Base-by-base conservation (phyloP, 1,140 invertebrate genomes). In the Saccostrea echinata region DNA sequence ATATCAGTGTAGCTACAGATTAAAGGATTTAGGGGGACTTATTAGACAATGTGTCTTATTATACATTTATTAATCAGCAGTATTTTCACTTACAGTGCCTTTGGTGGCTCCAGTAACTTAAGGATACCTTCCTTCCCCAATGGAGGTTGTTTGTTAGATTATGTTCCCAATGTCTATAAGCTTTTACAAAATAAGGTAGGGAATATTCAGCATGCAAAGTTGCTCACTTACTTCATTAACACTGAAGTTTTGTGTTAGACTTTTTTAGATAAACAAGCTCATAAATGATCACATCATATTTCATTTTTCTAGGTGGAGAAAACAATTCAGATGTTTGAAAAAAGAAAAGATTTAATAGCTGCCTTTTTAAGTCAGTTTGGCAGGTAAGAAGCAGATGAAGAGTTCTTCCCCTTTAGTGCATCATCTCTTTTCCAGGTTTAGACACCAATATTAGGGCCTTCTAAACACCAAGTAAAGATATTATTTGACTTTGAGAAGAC, bases 281-380 rank as follows among this genome's bases (percentile, higher is more conserved):
- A 43, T 43, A 3, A 2, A 43, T 43, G 9, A 43, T 43, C 9
- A 43, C 43, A 43, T 43, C 35, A 43, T 18, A 83, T 12, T 83
- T 83, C 71, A 30, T 87, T 87, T 84, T 91, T 90, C 33, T 86
- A 95, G 93, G 92, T 95, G 13, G 93, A 94, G 51, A 91, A 94
- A 85, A 89, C 94, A 43, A 91, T 92, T 27, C 88, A 91, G 33
- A 90, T 92, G 81, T 94, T 91, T 93, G 94, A 94, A 64, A 95
- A 94, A 83, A 92, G 93, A 80, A 94, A 94, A 90, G 95, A 95
- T 80, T 95, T 94, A 86, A 88, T 94, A 3, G 91, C 92, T 89
- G 93, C 94, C 61, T 95, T 95, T 84, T 87, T 95, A 61, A 93
- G 91, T 84, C 91, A 93, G 86, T 94, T 94, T 92, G 94, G 92